These are phyloP conservation scores for Cancer borealis DNA, from an alignment of 2,888 invertebrate species.

Conservation along the genomic window DNA sequence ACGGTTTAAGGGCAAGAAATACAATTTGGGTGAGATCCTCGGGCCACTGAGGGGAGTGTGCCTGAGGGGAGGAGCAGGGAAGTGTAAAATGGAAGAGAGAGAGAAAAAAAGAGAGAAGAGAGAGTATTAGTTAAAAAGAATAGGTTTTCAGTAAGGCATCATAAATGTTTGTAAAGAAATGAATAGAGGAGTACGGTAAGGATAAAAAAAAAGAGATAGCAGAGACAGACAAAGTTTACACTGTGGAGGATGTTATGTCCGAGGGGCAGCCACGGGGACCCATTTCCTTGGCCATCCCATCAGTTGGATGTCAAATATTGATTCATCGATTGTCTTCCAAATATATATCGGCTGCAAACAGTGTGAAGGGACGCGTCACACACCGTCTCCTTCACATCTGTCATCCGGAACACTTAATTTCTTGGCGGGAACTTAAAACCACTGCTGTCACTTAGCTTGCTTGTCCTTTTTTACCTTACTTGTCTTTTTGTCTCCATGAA, in stretches of 20 bases:
- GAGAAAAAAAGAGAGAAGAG: neutral
- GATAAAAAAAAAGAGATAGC: neutral
- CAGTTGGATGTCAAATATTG: slow-evolving; percentile 5
- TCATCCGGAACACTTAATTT: neutral
- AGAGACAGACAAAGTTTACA: neutral
- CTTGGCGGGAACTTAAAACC: neutral
- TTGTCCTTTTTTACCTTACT: neutral
- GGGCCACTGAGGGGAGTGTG: neutral
- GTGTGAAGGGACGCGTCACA: neutral
- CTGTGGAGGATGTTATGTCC: neutral
- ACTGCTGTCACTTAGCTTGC: too few relatives aligned
- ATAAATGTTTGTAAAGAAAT: neutral
- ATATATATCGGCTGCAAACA: neutral
- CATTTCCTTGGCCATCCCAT: neutral
- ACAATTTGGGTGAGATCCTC: neutral
- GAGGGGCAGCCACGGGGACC: neutral
- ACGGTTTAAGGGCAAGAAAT: neutral
- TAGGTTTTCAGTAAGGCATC: neutral
- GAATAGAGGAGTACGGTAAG: neutral
- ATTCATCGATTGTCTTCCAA: slow-evolving; percentile 27
- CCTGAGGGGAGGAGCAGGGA: neutral
- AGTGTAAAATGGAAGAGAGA: neutral
- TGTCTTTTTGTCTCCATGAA: too few relatives aligned
- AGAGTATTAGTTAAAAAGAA: neutral
- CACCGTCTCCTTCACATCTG: neutral